These are phyloP conservation scores for Galerucella pusilla DNA, from an alignment of 2,888 invertebrate genomes.

Conservation along the genomic window DNA sequence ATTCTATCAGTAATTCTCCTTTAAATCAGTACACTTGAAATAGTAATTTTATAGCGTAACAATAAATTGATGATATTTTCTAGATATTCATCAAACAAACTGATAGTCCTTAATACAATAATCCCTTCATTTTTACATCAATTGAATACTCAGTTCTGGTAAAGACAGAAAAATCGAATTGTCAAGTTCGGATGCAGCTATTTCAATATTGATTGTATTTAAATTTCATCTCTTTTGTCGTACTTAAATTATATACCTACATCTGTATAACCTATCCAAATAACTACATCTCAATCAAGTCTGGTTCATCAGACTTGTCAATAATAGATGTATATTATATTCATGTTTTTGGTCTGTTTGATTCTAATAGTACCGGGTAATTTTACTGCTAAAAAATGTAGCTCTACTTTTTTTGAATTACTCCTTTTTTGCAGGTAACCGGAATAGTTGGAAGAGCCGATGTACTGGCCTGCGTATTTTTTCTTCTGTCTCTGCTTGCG, in stretches of 20 bases:
- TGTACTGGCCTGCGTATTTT: slow-evolving; percentile 85
- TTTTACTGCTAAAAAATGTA: no score
- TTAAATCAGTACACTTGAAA: no score
- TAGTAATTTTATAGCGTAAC: no score
- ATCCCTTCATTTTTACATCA: neutral
- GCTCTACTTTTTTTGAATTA: no score
- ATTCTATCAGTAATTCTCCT: no score
- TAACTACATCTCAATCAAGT: neutral
- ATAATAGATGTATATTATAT: neutral
- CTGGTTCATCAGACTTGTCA: neutral
- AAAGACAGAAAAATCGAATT: neutral
- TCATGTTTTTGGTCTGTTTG: neutral
- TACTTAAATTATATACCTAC: neutral
- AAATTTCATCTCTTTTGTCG: neutral
- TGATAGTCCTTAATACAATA: neutral
- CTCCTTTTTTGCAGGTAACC: slow-evolving; percentile 74
- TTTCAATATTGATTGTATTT: neutral
- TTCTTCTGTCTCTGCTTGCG: slow-evolving; percentile 80
- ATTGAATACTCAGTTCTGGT: neutral
- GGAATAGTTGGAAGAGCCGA: slow-evolving; percentile 91
- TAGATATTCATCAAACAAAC: neutral
- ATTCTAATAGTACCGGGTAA: no score
- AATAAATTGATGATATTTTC: no score
- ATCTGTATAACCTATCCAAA: neutral
- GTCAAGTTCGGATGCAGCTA: neutral